Base-by-base conservation (phyloP, 2,888 invertebrate species). In the Strigamia maritima region DNA sequence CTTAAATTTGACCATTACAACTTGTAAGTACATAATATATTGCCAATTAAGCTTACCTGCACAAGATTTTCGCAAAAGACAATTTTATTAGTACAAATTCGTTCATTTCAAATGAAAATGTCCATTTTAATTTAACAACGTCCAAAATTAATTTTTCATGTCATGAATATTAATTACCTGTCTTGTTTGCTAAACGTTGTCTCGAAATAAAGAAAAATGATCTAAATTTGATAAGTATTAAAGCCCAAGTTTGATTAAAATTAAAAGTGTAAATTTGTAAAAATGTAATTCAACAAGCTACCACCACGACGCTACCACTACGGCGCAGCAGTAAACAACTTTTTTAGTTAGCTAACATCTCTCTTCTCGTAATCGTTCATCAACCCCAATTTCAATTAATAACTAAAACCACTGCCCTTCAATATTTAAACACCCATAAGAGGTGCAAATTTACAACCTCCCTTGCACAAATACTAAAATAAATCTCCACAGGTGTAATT, bases 341-440 rank as follows among this genome's bases (percentile, higher is more conserved):
- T n/a, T n/a, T n/a, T n/a, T n/a, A n/a, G n/a, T n/a, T n/a, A n/a
- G n/a, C n/a, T n/a, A n/a, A n/a, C n/a, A n/a, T n/a, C n/a, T n/a
- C n/a, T n/a, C n/a, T 60, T 24, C 2, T 19, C 10, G 4, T 19
- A 60, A 60, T 22, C 22, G 60, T 22, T 24, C 60, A 19, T 22
- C 31, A 60, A 60, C 60, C 60, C 24, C 8, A 19, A 16, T 24
- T 60, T 60, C 60, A 60, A 60, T 60, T 22, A 60, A 60, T 60
- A 60, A 60, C n/a, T 60, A 60, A 60, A 60, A 24, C 60, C 60
- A 60, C 10, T 19, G 60, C 22, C 60, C 60, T 60, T 60, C 60
- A 60, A 60, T 60, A 60, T 60, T 60, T 60, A 16, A 60, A 60
- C 60, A 44, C 60, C 60, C 24, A 16, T 19, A 19, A 19, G 24